phyloP scores from a whole-genome alignment of 2,797 vertebrate species.

The Nasua narica region DNA sequence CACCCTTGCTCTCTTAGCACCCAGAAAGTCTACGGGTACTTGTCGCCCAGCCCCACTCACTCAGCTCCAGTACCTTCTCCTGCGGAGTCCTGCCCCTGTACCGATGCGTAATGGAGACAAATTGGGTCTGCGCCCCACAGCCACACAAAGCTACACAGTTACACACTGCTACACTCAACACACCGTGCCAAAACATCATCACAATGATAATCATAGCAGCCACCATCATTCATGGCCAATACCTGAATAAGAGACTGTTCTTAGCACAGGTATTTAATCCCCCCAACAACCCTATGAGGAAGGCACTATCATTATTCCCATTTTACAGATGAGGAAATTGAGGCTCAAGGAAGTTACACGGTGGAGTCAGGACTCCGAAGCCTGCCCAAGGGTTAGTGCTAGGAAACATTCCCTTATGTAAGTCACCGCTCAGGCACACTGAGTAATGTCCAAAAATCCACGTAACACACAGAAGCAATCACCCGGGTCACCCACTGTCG shows the following conservation, averaged over 20 bases:
- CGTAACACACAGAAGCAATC: neutral
- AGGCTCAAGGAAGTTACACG: constrained; percentile 34
- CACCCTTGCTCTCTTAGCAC: neutral
- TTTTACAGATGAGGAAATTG: constrained; percentile 49
- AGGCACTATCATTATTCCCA: constrained; percentile 17
- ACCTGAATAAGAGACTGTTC: neutral
- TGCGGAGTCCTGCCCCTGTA: neutral
- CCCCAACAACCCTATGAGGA: neutral
- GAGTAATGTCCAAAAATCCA: neutral
- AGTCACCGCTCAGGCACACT: neutral
- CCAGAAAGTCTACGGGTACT: neutral
- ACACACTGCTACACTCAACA: neutral
- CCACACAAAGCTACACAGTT: neutral
- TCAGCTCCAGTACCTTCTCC: neutral
- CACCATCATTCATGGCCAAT: neutral
- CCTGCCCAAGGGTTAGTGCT: neutral
- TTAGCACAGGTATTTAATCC: neutral
- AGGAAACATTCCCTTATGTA: neutral
- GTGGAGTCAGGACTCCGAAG: constrained; percentile 43
- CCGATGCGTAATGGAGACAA: neutral
- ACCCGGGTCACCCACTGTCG: neutral
- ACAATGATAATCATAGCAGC: neutral
- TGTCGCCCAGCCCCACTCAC: neutral
- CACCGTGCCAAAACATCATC: neutral
- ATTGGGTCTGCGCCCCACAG: neutral